phyloP scores from a whole-genome alignment of 1,140 invertebrate species.

The Drosophila fuyamai region DNA sequence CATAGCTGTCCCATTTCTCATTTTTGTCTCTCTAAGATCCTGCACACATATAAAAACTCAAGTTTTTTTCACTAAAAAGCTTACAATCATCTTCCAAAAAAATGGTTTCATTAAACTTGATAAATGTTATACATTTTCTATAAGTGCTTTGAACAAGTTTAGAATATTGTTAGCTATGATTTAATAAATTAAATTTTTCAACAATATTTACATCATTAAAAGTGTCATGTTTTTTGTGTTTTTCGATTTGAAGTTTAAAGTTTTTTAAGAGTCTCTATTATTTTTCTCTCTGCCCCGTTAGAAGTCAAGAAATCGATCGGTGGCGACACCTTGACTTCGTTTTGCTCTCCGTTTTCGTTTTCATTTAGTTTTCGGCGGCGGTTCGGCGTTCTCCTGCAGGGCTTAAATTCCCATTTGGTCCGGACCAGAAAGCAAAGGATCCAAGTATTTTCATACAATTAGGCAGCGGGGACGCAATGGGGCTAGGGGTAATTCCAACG shows the following conservation, averaged over 20 bases:
- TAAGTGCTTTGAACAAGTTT: too few relatives aligned
- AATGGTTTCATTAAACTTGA: too few relatives aligned
- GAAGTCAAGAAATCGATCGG: slow-evolving; percentile 12
- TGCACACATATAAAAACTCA: slow-evolving; percentile 8
- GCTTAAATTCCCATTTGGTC: slow-evolving; percentile 69
- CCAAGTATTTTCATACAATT: slow-evolving; percentile 80
- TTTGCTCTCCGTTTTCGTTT: slow-evolving; percentile 12
- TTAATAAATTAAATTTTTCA: too few relatives aligned
- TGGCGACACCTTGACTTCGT: slow-evolving; percentile 31
- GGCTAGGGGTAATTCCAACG: slow-evolving; percentile 17
- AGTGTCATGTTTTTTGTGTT: too few relatives aligned
- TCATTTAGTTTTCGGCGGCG: slow-evolving; percentile 21
- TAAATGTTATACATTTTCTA: too few relatives aligned
- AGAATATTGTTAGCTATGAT: too few relatives aligned
- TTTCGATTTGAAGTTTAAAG: too few relatives aligned
- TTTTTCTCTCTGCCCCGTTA: neutral
- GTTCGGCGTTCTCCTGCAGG: neutral
- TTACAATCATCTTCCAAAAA: too few relatives aligned
- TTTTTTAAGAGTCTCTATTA: neutral
- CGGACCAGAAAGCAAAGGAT: slow-evolving; percentile 41
- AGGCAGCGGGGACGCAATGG: slow-evolving; percentile 38
- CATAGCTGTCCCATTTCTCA: neutral
- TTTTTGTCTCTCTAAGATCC: neutral
- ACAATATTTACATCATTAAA: too few relatives aligned
- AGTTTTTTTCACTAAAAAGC: neutral